Evolutionary conservation across 1,140 invertebrate species (phyloP).

Genomic region (Hylaeus anthracinus): DNA sequence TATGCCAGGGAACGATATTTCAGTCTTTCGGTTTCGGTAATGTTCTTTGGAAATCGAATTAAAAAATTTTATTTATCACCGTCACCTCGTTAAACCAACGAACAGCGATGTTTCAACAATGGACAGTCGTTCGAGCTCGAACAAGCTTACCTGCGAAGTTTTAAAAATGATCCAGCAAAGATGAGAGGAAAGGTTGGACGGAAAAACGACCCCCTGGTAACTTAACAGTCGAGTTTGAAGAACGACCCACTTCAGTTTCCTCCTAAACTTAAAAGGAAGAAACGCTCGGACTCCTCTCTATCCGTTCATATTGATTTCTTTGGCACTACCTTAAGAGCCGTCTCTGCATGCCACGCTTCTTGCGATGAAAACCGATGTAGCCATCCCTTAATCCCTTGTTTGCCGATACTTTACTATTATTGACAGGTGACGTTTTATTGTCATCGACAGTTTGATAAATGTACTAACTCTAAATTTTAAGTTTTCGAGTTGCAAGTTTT

Average conservation of each 20-base stretch:
- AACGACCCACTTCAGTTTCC: conserved; percentile 22
- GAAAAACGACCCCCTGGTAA: neutral
- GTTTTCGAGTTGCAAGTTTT: no score
- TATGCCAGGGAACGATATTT: no score
- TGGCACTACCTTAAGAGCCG: neutral
- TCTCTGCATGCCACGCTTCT: neutral
- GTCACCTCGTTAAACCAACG: no score
- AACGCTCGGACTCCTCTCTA: neutral
- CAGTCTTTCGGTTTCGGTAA: no score
- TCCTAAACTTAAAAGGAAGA: conserved; percentile 1
- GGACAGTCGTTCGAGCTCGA: neutral
- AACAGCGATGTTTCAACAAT: conserved; percentile 21
- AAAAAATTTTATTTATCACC: no score
- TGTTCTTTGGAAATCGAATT: no score
- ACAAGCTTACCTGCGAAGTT: neutral
- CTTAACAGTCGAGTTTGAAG: conserved; percentile 12
- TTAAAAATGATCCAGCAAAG: neutral
- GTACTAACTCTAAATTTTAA: neutral
- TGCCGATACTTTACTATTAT: neutral
- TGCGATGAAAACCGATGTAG: neutral
- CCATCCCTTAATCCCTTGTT: neutral
- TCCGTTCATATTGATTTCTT: conserved; percentile 6
- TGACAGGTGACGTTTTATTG: neutral
- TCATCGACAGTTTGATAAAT: neutral
- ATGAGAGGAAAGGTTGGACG: neutral